Evolutionary conservation across 2,113 vertebrate species (phyloP).

Genomic region (Pelmatolapia mariae): DNA sequence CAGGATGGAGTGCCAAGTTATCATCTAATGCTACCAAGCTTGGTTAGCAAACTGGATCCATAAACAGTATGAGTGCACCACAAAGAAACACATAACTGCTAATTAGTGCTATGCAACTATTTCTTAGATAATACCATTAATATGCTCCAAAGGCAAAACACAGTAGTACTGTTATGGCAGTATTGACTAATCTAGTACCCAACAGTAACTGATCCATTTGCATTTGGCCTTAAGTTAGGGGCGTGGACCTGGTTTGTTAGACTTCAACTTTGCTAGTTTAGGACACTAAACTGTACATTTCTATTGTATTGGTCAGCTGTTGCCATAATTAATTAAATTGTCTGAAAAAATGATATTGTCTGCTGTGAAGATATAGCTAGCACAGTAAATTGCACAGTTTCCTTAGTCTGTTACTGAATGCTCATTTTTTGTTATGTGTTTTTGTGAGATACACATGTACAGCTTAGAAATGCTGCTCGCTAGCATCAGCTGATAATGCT

Average conservation of each 20-base stretch:
- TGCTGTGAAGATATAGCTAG: not conserved
- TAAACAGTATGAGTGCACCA: not conserved
- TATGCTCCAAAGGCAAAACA: not conserved
- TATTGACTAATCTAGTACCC: not conserved
- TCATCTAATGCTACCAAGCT: not conserved
- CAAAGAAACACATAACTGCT: not conserved
- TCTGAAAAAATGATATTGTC: not conserved
- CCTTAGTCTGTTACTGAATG: not conserved
- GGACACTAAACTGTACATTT: not conserved
- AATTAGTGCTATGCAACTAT: not conserved
- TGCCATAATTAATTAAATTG: not conserved
- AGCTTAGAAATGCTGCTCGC: not conserved
- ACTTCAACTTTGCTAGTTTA: not conserved
- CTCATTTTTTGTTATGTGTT: rapidly evolving
- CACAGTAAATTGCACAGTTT: not conserved
- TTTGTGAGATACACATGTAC: not conserved
- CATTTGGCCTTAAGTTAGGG: not conserved
- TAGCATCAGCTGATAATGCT: not conserved
- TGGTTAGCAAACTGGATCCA: not conserved
- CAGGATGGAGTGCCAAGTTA: not conserved
- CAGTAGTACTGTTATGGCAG: not conserved
- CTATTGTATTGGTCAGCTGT: not conserved
- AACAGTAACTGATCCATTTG: not conserved
- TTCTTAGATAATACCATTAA: not conserved
- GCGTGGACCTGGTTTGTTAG: rapidly evolving